Evolutionary conservation across 2,888 invertebrate genomes (phyloP).

Genomic region (Cheilosia pagana): DNA sequence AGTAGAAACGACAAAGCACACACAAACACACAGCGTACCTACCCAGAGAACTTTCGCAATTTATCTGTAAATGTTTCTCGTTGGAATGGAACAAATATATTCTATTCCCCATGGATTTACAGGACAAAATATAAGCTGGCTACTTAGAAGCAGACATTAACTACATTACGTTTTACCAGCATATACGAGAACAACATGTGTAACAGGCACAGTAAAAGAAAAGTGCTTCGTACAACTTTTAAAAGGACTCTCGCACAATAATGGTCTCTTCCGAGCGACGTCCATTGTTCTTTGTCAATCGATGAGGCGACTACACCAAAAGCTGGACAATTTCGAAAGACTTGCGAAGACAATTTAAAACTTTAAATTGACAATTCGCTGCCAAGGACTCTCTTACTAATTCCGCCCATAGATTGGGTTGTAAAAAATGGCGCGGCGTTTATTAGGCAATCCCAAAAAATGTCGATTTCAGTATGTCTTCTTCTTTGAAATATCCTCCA

Average conservation of each 20-base stretch:
- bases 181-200: neutral
- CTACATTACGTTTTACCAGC: neutral
- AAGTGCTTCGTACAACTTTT: slow-evolving; percentile 25
- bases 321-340: neutral
- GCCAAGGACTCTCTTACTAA: slow-evolving; percentile 11
- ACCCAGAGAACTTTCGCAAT: slow-evolving; percentile 32
- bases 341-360: slow-evolving; percentile 19
- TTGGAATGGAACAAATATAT: slow-evolving; percentile 6
- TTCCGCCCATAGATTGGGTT: neutral
- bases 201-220: neutral
- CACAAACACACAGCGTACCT: neutral
- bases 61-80: slow-evolving; percentile 41
- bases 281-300: slow-evolving; percentile 13
- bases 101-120: slow-evolving; percentile 13
- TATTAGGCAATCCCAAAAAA: neutral
- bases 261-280: neutral
- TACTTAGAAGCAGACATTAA: neutral
- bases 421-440: slow-evolving; percentile 16
- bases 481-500: slow-evolving; percentile 7
- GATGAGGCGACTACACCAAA: neutral
- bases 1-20: neutral
- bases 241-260: slow-evolving; percentile 21
- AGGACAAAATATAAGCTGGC: neutral
- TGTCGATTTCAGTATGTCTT: neutral
- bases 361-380: slow-evolving; percentile 35